Conservation (phyloP, 1,140 invertebrate genomes). For the Drosophila dunni region DNA sequence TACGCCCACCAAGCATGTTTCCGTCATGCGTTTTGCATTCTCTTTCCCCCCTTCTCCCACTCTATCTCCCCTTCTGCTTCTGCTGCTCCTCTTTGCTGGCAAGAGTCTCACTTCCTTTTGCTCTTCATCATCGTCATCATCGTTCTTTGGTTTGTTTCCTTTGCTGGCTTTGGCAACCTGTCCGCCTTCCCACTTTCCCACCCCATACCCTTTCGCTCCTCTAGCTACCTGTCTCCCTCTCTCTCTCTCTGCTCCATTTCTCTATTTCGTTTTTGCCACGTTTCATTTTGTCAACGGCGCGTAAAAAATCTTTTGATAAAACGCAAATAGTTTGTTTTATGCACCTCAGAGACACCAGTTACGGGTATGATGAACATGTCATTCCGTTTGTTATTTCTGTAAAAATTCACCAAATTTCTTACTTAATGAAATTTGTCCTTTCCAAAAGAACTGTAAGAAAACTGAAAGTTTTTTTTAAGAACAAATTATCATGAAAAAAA, state of each 20-base stretch:
- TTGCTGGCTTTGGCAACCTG: slow-evolving; percentile 45
- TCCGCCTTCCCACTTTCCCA: not conserved
- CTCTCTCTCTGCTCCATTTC: slow-evolving; percentile 32
- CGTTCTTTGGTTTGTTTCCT: slow-evolving; percentile 32
- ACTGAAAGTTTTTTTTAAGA: too few relatives aligned
- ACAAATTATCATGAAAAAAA: too few relatives aligned
- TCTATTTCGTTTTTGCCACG: slow-evolving; percentile 31
- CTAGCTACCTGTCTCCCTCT: not conserved
- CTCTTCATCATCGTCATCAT: slow-evolving; percentile 56
- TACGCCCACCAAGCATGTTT: slow-evolving; percentile 43
- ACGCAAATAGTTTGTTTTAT: slow-evolving; percentile 56
- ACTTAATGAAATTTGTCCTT: not conserved
- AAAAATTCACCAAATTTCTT: not conserved
- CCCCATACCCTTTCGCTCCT: slow-evolving; percentile 9
- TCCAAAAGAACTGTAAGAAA: too few relatives aligned
- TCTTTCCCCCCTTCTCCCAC: not conserved
- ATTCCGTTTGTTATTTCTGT: not conserved
- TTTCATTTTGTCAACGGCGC: slow-evolving; percentile 52
- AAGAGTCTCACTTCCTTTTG: slow-evolving; percentile 31
- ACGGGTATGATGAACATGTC: slow-evolving; percentile 13
- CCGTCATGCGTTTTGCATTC: slow-evolving; percentile 53
- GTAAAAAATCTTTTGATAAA: slow-evolving; percentile 62
- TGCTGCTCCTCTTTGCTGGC: slow-evolving; percentile 3
- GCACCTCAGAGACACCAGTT: slow-evolving; percentile 20
- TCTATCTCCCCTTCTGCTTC: not conserved